Percentiles rank a stretch among this genome's conserved stretches.
These are phyloP conservation scores for Callospermophilus lateralis DNA, from an alignment of 2,113 vertebrate genomes.

Conservation along the genomic window DNA sequence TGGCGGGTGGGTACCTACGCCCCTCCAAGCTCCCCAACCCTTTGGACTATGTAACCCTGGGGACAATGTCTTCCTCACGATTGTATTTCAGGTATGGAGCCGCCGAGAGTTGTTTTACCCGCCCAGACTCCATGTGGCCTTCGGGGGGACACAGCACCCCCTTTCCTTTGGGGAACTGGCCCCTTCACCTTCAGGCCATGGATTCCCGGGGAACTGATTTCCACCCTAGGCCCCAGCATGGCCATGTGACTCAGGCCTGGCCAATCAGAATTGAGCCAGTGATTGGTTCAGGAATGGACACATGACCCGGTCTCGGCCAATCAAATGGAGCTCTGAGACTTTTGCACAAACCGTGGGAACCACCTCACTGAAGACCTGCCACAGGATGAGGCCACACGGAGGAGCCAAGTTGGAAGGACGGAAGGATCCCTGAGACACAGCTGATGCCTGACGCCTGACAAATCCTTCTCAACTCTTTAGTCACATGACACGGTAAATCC, in stretches of 20 bases:
- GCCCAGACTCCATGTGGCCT: too few species aligned
- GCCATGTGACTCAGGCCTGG: background rate
- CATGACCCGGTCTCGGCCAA: background rate
- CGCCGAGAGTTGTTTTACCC: background rate
- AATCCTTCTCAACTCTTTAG: background rate
- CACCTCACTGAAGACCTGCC: too few species aligned
- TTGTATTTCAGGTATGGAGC: background rate
- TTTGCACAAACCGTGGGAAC: background rate
- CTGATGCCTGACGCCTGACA: background rate
- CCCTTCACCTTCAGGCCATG: background rate
- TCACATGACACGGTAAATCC: too few species aligned
- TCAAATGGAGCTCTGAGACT: background rate
- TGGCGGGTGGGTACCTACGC: too few species aligned
- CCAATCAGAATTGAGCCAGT: background rate
- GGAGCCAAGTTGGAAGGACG: too few species aligned
- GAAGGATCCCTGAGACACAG: background rate
- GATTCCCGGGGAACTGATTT: background rate
- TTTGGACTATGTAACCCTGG: background rate
- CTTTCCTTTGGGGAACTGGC: background rate
- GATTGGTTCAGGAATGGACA: background rate
- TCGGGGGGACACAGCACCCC: background rate
- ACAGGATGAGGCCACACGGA: background rate
- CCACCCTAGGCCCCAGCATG: background rate
- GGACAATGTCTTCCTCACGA: background rate
- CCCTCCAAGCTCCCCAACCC: background rate